A percentile compares a stretch with the other conserved stretches of the same genome.
These are phyloP conservation scores for Procavia capensis DNA, from an alignment of 2,113 vertebrate species.

Conservation along the genomic window DNA sequence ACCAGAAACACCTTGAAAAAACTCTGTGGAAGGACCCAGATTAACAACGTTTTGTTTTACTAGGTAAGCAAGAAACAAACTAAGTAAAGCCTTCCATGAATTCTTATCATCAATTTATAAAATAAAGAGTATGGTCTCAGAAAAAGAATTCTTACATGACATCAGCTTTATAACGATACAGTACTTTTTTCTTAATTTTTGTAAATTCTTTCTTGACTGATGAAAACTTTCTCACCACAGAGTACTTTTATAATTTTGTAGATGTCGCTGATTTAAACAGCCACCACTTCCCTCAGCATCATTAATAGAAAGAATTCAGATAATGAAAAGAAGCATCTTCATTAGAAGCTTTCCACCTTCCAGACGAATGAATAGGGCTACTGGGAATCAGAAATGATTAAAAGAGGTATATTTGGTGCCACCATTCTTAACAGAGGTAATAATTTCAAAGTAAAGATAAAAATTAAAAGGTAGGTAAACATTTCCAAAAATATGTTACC, in stretches of 20 bases:
- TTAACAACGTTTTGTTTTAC: not conserved
- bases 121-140: not conserved
- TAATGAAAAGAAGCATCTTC: not conserved
- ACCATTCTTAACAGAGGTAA: not conserved
- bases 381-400: not conserved
- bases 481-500: not conserved
- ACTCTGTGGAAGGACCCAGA: not conserved
- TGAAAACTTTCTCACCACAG: not conserved
- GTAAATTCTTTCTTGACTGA: not conserved
- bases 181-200: not conserved
- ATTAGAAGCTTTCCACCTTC: not conserved
- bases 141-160: not conserved
- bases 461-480: not conserved
- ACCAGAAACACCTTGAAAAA: not conserved
- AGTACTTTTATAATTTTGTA: not conserved
- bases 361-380: not conserved
- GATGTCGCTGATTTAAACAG: not conserved
- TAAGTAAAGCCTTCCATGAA: not conserved
- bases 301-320: not conserved
- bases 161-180: not conserved
- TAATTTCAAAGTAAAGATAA: not conserved
- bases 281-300: not conserved
- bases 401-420: not conserved
- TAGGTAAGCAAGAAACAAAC: not conserved
- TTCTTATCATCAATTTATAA: not conserved